Base-by-base conservation (phyloP, 1,140 invertebrate species). In the Dinothrombium tinctorium region DNA sequence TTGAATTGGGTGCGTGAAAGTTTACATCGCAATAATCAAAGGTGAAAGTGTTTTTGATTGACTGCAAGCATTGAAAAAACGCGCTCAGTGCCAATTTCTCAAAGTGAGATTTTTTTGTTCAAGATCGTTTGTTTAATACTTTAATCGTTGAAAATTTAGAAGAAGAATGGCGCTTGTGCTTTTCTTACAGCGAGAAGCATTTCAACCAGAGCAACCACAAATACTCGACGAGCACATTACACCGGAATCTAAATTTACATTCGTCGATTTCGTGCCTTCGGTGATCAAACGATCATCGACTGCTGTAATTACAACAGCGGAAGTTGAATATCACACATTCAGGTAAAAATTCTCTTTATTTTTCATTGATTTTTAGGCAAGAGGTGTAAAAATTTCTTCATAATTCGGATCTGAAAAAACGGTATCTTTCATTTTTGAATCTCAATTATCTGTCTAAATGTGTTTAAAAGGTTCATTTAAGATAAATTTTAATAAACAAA, bases 271-370 rank as follows among this genome's bases (percentile, higher is more conserved):
- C 33, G 26, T 46, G 22, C 44, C 44, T 33, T 19, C 14, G 1
- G 40, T 37, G 3, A 36, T 46, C 11, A 37, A 46, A 29, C 32
- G 40, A 7, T 22, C 33, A 9, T 17, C 22, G 14, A 22, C 40
- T 21, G 4, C 37, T 11, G 23, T 46, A 12, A 44, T 44, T 6
- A 22, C 29, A 14, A 45, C 31, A 22, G 33, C 11, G 7, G 23
- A 43, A 23, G 33, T 46, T 23, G 25, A 46, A 24, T 46, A 46
- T 38, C 44, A 46, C 19, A 14, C 33, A 17, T 46, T 46, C 35
- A 42, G 40, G 44, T 46, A 33, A 37, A 5, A 32, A 12, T 32
- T 12, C n/a, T 7, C 29, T 32, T 5, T n/a, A n/a, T n/a, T n/a
- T n/a, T n/a, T n/a, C n/a, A n/a, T n/a, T n/a, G n/a, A n/a, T n/a